A percentile compares a stretch with the other conserved stretches of the same genome.
These are phyloP conservation scores for Melanotus villosus DNA, from an alignment of 2,888 invertebrate genomes.

Conservation along the genomic window DNA sequence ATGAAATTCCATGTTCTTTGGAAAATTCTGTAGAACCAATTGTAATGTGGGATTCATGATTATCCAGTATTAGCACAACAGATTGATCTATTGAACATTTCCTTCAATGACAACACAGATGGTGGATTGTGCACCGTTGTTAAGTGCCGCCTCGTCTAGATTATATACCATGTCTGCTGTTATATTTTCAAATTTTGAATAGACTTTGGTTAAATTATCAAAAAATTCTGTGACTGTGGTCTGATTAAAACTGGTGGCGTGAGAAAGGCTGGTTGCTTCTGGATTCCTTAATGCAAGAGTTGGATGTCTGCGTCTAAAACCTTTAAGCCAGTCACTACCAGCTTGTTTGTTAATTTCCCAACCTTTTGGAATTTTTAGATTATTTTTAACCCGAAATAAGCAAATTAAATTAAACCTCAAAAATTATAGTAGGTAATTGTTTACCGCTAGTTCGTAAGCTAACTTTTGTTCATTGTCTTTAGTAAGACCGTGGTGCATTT, in stretches of 20 bases:
- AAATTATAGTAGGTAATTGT: too few relatives aligned
- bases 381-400: too few relatives aligned
- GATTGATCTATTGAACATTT: too few relatives aligned
- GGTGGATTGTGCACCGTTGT: background rate
- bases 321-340: conserved; percentile 21
- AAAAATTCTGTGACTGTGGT: conserved; percentile 47
- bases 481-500: background rate
- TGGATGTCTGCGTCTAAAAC: conserved; percentile 26
- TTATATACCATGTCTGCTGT: background rate
- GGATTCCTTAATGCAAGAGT: conserved; percentile 50
- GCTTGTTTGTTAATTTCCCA: conserved; percentile 43
- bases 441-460: conserved; percentile 47
- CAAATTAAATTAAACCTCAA: too few relatives aligned
- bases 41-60: too few relatives aligned
- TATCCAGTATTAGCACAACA: too few relatives aligned
- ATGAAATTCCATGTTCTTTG: too few relatives aligned
- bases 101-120: too few relatives aligned
- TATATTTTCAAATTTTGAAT: background rate
- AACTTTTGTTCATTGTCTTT: conserved; percentile 21
- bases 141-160: background rate
- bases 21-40: too few relatives aligned
- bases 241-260: conserved; percentile 2
- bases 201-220: conserved; percentile 51
- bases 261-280: conserved; percentile 44
- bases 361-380: conserved; percentile 36